Percentiles rank a stretch among this genome's conserved stretches.
phyloP scores from a whole-genome alignment of 2,888 invertebrate genomes.

The Erannis defoliaria region DNA sequence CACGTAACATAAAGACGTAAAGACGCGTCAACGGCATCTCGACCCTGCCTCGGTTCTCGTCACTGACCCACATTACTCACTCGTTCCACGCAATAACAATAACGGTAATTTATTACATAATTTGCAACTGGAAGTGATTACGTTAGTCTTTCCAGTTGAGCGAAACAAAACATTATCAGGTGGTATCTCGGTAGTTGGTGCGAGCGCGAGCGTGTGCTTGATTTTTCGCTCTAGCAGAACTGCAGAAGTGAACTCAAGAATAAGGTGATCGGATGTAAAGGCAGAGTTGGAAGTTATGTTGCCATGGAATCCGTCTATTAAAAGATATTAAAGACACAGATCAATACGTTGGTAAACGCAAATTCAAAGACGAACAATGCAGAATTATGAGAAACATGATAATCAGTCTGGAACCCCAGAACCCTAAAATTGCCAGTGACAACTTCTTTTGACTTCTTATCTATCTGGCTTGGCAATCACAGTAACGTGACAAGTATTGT shows the following conservation, averaged over 20 bases:
- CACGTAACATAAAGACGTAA: conserved; percentile 52
- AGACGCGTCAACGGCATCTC: conserved; percentile 82
- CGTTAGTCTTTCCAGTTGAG: conserved; percentile 53
- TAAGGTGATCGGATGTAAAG: neutral
- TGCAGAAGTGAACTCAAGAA: neutral
- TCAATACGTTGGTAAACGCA: neutral
- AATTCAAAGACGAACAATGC: neutral
- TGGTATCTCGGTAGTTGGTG: conserved; percentile 22
- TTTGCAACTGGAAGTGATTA: conserved; percentile 64
- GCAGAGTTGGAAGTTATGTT: neutral
- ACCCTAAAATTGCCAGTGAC: neutral
- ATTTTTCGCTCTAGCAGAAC: neutral
- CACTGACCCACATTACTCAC: conserved; percentile 83
- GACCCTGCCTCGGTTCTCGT: conserved; percentile 83
- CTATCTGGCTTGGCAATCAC: neutral
- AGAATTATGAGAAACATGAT: neutral
- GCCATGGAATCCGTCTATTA: neutral
- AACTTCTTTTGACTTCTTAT: neutral
- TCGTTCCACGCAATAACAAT: conserved; percentile 74
- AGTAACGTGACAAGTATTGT: conserved; percentile 4
- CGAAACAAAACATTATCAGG: conserved; percentile 44
- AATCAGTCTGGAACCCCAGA: neutral
- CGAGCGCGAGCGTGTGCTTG: too few species aligned
- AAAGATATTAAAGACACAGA: neutral
- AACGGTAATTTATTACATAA: conserved; percentile 75